Evolutionary conservation across 2,113 vertebrate species (phyloP).

Genomic region (Recurvirostra avosetta): DNA sequence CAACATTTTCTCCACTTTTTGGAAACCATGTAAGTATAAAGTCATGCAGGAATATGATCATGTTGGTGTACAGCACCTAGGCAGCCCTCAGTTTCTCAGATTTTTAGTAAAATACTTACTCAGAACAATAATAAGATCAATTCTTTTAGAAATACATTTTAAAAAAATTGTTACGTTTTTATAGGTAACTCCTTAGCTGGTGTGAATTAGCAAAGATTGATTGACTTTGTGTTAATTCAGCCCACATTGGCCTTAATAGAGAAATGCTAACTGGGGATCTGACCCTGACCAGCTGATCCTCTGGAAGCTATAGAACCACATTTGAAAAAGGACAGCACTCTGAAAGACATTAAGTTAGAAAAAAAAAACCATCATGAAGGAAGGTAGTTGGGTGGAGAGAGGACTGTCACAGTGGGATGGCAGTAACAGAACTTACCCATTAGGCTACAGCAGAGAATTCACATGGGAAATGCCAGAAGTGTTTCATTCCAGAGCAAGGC

Average conservation of each 20-base stretch:
- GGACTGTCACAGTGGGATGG: background rate
- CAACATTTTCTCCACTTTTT: background rate
- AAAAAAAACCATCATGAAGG: background rate
- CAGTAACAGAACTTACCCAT: background rate
- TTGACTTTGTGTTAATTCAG: background rate
- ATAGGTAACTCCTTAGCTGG: background rate
- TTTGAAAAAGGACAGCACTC: background rate
- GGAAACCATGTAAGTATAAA: background rate
- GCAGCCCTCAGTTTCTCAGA: background rate
- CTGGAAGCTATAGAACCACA: background rate
- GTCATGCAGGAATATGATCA: background rate
- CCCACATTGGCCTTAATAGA: background rate
- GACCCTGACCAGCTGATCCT: background rate
- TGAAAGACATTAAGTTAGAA: background rate
- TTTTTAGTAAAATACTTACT: background rate
- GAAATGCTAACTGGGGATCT: background rate
- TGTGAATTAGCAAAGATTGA: background rate
- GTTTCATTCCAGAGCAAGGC: background rate
- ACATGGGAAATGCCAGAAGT: background rate
- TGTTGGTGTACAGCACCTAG: background rate
- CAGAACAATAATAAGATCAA: background rate
- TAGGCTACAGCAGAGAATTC: background rate
- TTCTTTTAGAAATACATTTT: background rate
- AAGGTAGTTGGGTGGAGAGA: background rate
- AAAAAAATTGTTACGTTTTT: background rate